These are phyloP conservation scores for Bursaphelenchus mucronatus DNA, from an alignment of 1,140 invertebrate genomes.

Conservation along the genomic window DNA sequence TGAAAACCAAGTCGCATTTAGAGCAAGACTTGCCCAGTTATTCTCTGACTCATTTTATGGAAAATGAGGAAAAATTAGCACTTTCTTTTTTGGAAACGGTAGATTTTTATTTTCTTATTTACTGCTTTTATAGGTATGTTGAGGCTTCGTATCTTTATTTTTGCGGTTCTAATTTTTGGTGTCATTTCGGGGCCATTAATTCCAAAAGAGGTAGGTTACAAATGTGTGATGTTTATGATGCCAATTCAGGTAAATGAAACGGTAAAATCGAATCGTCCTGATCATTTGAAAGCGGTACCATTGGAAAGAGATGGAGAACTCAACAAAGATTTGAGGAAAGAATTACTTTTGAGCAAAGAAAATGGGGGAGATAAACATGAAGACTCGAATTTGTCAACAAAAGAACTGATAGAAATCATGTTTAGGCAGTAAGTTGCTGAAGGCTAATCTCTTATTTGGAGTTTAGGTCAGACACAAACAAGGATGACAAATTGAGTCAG, in stretches of 20 bases:
- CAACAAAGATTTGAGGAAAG: conserved; percentile 37
- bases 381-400: conserved; percentile 20
- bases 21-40: no score
- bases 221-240: no score
- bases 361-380: conserved; percentile 4
- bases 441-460: conserved; percentile 69
- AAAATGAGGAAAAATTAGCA: no score
- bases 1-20: no score
- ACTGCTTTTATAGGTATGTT: no score
- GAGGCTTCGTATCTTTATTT: no score
- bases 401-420: conserved; percentile 28
- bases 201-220: no score
- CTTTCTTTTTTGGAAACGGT: no score
- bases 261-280: conserved; percentile 24
- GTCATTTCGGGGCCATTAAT: no score
- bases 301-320: conserved; percentile 38
- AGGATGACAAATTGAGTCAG: conserved; percentile 81
- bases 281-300: conserved; percentile 38
- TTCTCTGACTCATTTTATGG: no score
- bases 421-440: conserved; percentile 30
- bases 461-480: conserved; percentile 81
- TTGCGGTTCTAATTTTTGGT: no score
- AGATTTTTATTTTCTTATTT: no score
- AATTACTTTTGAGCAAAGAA: conserved; percentile 30
- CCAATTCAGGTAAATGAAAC: background rate